Base-by-base conservation (phyloP, 2,888 invertebrate species). In the Xanthia togata region DNA sequence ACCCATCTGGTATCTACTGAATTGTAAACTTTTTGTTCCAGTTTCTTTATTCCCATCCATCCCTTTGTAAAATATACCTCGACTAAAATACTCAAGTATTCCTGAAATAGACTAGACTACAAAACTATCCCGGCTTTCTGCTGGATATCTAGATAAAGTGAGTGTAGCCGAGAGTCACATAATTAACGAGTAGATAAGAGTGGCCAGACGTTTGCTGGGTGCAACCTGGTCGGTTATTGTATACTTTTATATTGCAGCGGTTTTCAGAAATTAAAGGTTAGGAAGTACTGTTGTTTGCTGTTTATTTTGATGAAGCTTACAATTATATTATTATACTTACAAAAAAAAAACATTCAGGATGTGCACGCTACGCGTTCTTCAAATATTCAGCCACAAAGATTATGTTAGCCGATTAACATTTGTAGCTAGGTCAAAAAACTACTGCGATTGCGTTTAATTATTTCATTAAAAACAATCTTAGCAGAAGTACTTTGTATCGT, bases 101-200 rank as follows among this genome's bases (percentile, higher is more conserved):
- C 31, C 50, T 4, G 12, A 23, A 53, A 55, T 35, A 64, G 23
- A 64, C 44, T 73, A 17, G 53, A 57, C 68, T 59, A 62, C 64
- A 78, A 64, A 76, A 85, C 75, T 80, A 53, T 35, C 55, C 57
- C 63, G 68, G 68, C 73, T 86, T 79, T 78, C 67, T 67, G 17
- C 59, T 71, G 23, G 65, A 64, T 82, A 74, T 79, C 68, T 76
- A 76, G 74, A 81, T 79, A 82, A 79, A 79, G 76, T 70, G 62
- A 73, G 62, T 44, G 83, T 44, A 71, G 78, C 55, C n/a, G 65
- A 41, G 69, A 81, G 73, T 69, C 72, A 70, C 74, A 83, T 87
- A 82, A 88, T 86, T 88, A 86, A 76, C 75, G n/a, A 72, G 35
- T n/a, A 67, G 80, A 82, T 83, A 87, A 78, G 62, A 82, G 67